These are phyloP conservation scores for Hydrochoerus hydrochaeris DNA, from an alignment of 2,113 vertebrate species.

Conservation along the genomic window DNA sequence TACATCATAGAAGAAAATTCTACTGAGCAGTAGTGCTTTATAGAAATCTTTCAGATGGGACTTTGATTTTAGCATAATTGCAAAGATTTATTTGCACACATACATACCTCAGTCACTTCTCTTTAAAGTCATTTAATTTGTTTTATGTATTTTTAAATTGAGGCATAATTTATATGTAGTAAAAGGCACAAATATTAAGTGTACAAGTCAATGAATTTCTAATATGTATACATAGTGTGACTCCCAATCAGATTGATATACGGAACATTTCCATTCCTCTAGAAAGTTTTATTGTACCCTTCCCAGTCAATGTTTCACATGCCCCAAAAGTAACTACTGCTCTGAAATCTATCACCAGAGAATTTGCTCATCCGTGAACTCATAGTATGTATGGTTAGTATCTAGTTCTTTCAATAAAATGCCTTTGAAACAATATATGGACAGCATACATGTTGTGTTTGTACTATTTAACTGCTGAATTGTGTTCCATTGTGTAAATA, in stretches of 20 bases:
- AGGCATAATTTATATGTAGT: slow-evolving; percentile 5
- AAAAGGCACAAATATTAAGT: slow-evolving; percentile 51
- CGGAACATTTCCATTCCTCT: background rate
- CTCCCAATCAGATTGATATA: background rate
- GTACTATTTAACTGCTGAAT: background rate
- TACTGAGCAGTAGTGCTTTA: background rate
- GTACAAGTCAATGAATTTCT: slow-evolving; percentile 48
- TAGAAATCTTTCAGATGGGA: background rate
- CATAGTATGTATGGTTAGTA: background rate
- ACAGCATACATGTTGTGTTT: background rate
- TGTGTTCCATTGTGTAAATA: background rate
- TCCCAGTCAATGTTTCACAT: background rate
- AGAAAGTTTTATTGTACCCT: background rate
- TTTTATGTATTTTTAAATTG: slow-evolving; percentile 54
- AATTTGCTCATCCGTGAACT: background rate
- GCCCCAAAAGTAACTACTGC: background rate
- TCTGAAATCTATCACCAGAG: background rate
- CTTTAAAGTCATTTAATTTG: slow-evolving; percentile 49
- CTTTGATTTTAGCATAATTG: background rate
- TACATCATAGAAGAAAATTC: background rate
- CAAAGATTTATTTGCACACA: slow-evolving; percentile 34
- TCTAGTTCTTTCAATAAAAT: background rate
- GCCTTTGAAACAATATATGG: background rate
- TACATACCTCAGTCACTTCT: slow-evolving; percentile 36
- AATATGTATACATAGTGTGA: background rate